These are phyloP conservation scores for Nematolebias whitei DNA, from an alignment of 2,113 vertebrate genomes.

Conservation along the genomic window DNA sequence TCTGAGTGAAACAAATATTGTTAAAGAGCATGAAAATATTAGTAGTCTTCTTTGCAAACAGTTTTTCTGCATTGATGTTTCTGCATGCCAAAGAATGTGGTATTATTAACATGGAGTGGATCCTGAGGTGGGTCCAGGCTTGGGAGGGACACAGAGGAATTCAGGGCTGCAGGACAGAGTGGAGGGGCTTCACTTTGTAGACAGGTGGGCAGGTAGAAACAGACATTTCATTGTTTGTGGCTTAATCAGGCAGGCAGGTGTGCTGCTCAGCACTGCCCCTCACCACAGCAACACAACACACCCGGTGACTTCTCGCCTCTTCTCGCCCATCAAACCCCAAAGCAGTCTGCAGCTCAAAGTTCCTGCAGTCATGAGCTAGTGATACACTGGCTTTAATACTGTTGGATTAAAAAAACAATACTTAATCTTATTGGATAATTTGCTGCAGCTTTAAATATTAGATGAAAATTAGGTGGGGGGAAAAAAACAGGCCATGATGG, in stretches of 20 bases:
- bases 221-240: conserved; percentile 70
- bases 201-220: conserved; percentile 79
- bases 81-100: conserved; percentile 29
- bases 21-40: conserved; percentile 4
- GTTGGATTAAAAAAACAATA: conserved; percentile 43
- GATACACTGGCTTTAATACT: conserved; percentile 40
- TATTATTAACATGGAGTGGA: conserved; percentile 43
- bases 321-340: conserved; percentile 13
- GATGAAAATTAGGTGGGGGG: too few relatives aligned
- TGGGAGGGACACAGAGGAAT: conserved; percentile 66
- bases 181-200: conserved; percentile 58
- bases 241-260: conserved; percentile 78
- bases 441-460: conserved; percentile 33
- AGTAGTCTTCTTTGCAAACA: background rate
- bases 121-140: conserved; percentile 36
- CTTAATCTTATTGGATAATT: conserved; percentile 39
- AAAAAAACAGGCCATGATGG: conserved; percentile 10
- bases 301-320: conserved; percentile 49
- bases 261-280: conserved; percentile 49
- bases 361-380: conserved; percentile 44
- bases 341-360: conserved; percentile 13
- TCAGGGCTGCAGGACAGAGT: conserved; percentile 58
- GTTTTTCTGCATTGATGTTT: conserved; percentile 13
- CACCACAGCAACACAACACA: conserved; percentile 39
- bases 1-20: background rate